A percentile compares a stretch with the other conserved stretches of the same genome.
These are phyloP conservation scores for Nipponia nippon DNA, from an alignment of 2,113 vertebrate species.

Conservation along the genomic window DNA sequence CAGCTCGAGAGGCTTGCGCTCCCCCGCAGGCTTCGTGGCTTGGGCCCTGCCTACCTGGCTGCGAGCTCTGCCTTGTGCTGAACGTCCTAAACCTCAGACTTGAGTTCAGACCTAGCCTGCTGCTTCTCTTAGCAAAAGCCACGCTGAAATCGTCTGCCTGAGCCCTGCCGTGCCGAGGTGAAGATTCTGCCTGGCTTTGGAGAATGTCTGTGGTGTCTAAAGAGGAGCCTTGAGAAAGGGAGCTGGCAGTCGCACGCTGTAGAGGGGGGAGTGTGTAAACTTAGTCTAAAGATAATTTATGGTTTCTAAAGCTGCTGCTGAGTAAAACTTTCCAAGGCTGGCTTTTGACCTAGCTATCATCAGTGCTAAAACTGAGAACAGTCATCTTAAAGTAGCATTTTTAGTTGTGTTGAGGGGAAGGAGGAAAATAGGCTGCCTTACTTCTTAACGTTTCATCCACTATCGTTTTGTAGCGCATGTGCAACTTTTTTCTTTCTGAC, in stretches of 20 bases:
- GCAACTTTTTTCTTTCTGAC: not conserved
- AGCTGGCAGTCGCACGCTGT: not conserved
- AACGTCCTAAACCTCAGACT: not conserved
- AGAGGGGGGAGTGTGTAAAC: not conserved
- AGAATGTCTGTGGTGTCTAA: not conserved
- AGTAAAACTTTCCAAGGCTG: conserved; percentile 63
- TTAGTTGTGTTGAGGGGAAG: not conserved
- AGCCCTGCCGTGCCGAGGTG: not conserved
- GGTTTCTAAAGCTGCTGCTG: conserved; percentile 62
- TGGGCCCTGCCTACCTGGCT: not conserved
- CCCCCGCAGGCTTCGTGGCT: rapidly evolving
- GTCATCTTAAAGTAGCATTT: conserved; percentile 24
- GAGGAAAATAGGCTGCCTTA: not conserved
- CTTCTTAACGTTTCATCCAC: not conserved
- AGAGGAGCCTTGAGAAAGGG: not conserved
- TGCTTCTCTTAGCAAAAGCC: not conserved
- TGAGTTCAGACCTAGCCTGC: not conserved
- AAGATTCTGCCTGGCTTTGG: not conserved
- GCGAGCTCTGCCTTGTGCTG: not conserved
- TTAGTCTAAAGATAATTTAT: conserved; percentile 45
- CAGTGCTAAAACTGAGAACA: conserved; percentile 6
- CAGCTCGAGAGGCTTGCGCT: not conserved
- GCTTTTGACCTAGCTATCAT: conserved; percentile 28
- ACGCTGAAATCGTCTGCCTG: not conserved
- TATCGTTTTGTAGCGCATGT: rapidly evolving